Evolutionary conservation across 2,797 vertebrate species (phyloP), one percentile per base, ranked within the genome.

Genomic region (Leptatherina wallacei): DNA sequence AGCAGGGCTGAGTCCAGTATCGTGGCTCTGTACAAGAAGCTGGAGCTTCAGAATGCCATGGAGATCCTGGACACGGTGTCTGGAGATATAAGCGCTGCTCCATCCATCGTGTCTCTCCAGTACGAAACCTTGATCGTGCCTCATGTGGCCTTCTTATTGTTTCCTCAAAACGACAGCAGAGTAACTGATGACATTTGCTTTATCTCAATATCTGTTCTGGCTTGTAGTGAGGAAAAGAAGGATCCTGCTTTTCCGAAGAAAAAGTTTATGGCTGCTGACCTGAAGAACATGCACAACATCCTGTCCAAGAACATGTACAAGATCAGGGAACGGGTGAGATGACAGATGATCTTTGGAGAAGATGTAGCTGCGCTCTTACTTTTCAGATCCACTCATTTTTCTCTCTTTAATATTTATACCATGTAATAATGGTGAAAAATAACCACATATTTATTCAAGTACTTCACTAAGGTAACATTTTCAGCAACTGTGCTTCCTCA

Each of bases 291-390:
- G 94, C 93, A 96, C 55, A 94, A 98, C 62, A 94, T 99, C 85
- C 74, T 99, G 86, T 96, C 96, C 66, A 97, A 98, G 92, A 99
- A 98, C 92, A 97, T 99, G 93, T 99, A 99, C 91, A 96, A 96
- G 88, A 99, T 97, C 89, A 95, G 98, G 32, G 95, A 98, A 67
- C 89, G 95, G 93, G 98, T 99, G 85, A 96, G 96, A 69, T 18
- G 2, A 27, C 61, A 6, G 16, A 22, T 54, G 14, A 2, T 2
- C 40, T 54, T 22, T n/a, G 2, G 22, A 54, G 3, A 29, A 14
- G 13, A 29, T n/a, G 42, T 47, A 9, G 6, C 42, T 47, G 42
- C n/a, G 18, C 18, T 7, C 18, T 22, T 22, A n/a, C 20, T 5
- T 6, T 5, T 22, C 24, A 18, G 24, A 8, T 27, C 6, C 12